These are phyloP conservation scores for Trachurus trachurus DNA, from an alignment of 2,797 vertebrate genomes.

Conservation along the genomic window DNA sequence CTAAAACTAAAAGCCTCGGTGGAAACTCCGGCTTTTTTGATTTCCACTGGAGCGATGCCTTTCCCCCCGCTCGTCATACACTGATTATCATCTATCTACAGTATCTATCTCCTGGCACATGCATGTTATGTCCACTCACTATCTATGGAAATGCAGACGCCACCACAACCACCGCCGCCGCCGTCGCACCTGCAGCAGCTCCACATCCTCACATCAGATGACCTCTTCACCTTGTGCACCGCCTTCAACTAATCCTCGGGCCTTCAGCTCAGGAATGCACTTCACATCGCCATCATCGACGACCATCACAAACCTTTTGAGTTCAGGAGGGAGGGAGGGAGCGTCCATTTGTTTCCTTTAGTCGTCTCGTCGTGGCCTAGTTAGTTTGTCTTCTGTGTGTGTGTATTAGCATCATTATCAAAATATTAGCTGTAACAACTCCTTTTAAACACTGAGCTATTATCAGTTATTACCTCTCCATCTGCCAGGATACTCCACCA, in stretches of 20 bases:
- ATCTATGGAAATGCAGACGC: constrained; percentile 18
- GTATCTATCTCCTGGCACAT: constrained; percentile 1
- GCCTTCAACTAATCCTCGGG: constrained; percentile 29
- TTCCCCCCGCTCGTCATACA: too few species aligned
- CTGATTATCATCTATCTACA: background rate
- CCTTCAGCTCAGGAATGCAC: constrained; percentile 40
- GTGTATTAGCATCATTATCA: background rate
- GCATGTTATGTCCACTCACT: constrained; percentile 2
- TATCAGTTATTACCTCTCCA: constrained; percentile 10
- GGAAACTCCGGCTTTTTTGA: background rate
- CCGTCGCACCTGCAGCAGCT: background rate
- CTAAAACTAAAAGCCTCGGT: background rate
- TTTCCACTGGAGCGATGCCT: too few species aligned
- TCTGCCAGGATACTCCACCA: constrained; percentile 22
- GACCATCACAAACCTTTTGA: background rate
- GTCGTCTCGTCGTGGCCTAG: background rate
- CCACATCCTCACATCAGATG: constrained; percentile 31
- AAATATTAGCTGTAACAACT: background rate
- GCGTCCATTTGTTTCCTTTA: background rate
- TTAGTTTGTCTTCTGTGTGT: background rate
- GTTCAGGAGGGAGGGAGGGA: background rate
- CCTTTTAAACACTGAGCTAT: constrained; percentile 6
- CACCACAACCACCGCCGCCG: too few species aligned
- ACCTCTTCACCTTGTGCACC: constrained; percentile 42
- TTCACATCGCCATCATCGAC: background rate